These are phyloP conservation scores for Drosophila nigrodunni DNA, from an alignment of 1,140 invertebrate species.

Conservation along the genomic window DNA sequence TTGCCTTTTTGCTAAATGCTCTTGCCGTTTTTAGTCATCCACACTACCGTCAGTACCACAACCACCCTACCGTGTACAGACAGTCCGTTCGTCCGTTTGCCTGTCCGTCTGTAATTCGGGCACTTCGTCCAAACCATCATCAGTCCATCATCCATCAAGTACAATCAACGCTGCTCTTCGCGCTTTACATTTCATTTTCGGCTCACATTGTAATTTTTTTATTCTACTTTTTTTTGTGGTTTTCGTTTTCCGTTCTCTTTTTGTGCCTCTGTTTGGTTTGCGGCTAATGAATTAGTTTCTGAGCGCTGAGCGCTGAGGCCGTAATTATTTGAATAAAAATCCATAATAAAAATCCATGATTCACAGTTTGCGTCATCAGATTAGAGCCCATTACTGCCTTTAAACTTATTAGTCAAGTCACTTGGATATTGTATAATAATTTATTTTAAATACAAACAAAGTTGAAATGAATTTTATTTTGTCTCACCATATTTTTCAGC, in stretches of 20 bases:
- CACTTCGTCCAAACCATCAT: slow-evolving; percentile 20
- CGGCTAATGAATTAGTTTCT: slow-evolving; percentile 45
- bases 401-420: no score
- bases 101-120: slow-evolving; percentile 10
- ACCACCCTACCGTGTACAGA: neutral
- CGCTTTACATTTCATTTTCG: slow-evolving; percentile 43
- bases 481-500: no score
- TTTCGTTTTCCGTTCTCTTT: neutral
- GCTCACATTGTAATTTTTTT: slow-evolving; percentile 3
- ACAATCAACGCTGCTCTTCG: slow-evolving; percentile 39
- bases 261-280: neutral
- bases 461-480: no score
- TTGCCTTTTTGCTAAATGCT: slow-evolving; percentile 71
- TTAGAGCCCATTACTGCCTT: no score
- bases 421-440: no score
- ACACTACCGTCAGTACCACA: neutral
- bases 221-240: slow-evolving; percentile 2
- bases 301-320: neutral
- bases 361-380: neutral
- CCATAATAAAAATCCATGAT: neutral
- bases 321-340: slow-evolving; percentile 42
- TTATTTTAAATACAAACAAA: no score
- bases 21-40: slow-evolving; percentile 37
- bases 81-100: slow-evolving; percentile 2
- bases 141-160: slow-evolving; percentile 45